A percentile compares a stretch with the other conserved stretches of the same genome.
These are phyloP conservation scores for Anorthoa munda DNA, from an alignment of 2,888 invertebrate species.

Conservation along the genomic window DNA sequence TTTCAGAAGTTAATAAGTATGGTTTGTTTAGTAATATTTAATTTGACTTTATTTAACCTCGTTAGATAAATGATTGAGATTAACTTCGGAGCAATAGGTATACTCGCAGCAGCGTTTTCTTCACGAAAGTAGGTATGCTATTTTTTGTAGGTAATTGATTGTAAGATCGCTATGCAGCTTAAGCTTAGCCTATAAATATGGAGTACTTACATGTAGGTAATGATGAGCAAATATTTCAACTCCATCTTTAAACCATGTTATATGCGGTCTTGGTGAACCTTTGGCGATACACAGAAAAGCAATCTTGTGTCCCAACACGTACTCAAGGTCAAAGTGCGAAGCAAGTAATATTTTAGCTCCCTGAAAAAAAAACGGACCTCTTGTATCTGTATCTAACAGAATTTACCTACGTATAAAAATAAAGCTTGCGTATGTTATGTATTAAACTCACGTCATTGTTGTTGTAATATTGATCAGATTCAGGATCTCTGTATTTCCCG, in stretches of 20 bases:
- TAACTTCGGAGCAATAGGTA: not conserved
- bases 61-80: not conserved
- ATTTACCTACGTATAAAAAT: not conserved
- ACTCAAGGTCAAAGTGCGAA: constrained; percentile 98
- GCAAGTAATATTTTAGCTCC: constrained; percentile 97
- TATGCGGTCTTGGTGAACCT: constrained; percentile 97
- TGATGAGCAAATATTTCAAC: constrained; percentile 97
- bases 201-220: constrained; percentile 94
- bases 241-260: constrained; percentile 99
- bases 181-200: constrained; percentile 1
- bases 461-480: constrained; percentile 97
- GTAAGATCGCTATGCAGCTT: constrained; percentile 11
- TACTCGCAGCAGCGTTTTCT: not conserved
- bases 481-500: constrained; percentile 97
- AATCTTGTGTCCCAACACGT: constrained; percentile 98
- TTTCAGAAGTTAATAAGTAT: not conserved
- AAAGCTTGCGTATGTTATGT: not conserved
- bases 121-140: not conserved
- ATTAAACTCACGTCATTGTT: constrained; percentile 94
- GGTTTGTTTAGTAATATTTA: constrained; percentile 1
- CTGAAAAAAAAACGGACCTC: constrained; percentile 83
- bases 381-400: not conserved
- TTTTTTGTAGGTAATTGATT: not conserved
- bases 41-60: not conserved
- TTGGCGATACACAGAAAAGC: constrained; percentile 97